Evolutionary conservation across 1,140 invertebrate genomes (phyloP).

Genomic region (Halictus rubicundus): DNA sequence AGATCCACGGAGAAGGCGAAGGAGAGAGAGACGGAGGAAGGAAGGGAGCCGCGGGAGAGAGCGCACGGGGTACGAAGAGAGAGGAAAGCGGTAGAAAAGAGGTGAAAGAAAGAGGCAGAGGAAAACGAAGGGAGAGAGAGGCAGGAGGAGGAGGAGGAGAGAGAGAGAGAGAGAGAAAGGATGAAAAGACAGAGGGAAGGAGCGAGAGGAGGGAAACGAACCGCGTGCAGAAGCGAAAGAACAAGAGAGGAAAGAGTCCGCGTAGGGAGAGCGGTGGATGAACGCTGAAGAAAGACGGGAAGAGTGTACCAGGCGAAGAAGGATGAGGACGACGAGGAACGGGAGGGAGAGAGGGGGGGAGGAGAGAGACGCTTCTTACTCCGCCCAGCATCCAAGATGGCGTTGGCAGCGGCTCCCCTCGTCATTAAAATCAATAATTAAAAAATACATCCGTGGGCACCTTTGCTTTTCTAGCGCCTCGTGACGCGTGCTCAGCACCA

Average conservation of each 20-base stretch:
- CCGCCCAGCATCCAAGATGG: slow-evolving; percentile 81
- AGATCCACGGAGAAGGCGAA: slow-evolving; percentile 16
- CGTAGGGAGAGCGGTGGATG: slow-evolving; percentile 53
- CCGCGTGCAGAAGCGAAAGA: slow-evolving; percentile 47
- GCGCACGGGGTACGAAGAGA: slow-evolving; percentile 53
- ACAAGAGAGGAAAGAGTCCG: slow-evolving; percentile 58
- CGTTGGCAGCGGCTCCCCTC: slow-evolving; percentile 78
- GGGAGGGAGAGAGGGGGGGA: slow-evolving; percentile 17
- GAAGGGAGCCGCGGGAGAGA: slow-evolving; percentile 17
- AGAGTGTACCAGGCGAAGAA: slow-evolving; percentile 44
- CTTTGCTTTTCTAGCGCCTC: slow-evolving; percentile 78
- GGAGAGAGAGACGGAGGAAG: slow-evolving; percentile 19
- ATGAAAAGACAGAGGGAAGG: slow-evolving; percentile 29
- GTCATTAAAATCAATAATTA: slow-evolving; percentile 82
- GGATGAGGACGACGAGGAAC: slow-evolving; percentile 41
- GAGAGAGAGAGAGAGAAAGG: slow-evolving; percentile 23
- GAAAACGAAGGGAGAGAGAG: slow-evolving; percentile 31
- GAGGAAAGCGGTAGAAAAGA: slow-evolving; percentile 25
- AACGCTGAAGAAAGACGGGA: slow-evolving; percentile 63
- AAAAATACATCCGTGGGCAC: slow-evolving; percentile 81
- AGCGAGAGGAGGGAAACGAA: slow-evolving; percentile 38
- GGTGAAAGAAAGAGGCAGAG: slow-evolving; percentile 31
- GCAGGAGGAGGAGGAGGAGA: slow-evolving; percentile 42
- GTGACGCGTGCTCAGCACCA: slow-evolving; percentile 69
- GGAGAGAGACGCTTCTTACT: slow-evolving; percentile 75